phyloP scores from a whole-genome alignment of 2,888 invertebrate species.

The Hoplodrina ambigua region DNA sequence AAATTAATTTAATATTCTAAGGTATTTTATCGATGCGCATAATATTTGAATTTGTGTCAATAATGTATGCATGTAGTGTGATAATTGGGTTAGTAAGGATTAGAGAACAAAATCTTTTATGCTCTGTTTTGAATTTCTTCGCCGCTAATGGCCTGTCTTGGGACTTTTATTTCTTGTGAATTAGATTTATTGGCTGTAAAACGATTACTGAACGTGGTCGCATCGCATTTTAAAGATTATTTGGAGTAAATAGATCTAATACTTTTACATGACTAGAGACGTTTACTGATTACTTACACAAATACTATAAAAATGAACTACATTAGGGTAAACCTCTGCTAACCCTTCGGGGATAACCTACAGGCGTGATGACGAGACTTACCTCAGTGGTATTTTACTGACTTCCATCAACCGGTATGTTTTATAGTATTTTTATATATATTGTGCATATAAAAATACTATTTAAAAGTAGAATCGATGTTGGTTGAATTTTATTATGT shows the following conservation, averaged over 20 bases:
- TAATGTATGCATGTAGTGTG: constrained; percentile 58
- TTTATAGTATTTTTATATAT: neutral
- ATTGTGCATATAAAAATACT: neutral
- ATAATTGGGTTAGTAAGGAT: constrained; percentile 57
- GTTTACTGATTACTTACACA: no score
- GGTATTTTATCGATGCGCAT: constrained; percentile 48
- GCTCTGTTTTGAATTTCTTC: constrained; percentile 51
- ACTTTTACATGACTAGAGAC: neutral
- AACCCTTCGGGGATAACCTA: no score
- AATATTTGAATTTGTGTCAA: constrained; percentile 53
- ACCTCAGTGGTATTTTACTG: neutral
- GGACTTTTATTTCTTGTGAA: constrained; percentile 44
- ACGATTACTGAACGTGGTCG: constrained; percentile 1
- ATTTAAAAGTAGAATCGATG: neutral
- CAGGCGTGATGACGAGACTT: no score
- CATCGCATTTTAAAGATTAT: neutral
- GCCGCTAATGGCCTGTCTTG: constrained; percentile 56
- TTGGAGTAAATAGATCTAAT: constrained; percentile 4
- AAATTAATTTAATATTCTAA: constrained; percentile 44
- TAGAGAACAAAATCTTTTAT: constrained; percentile 52
- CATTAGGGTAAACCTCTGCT: no score
- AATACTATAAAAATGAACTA: no score
- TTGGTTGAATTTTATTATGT: neutral
- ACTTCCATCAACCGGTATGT: no score
- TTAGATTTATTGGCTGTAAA: constrained; percentile 45